A percentile compares a stretch with the other conserved stretches of the same genome.
phyloP scores from a whole-genome alignment of 2,113 vertebrate species.

The Numenius arquata region DNA sequence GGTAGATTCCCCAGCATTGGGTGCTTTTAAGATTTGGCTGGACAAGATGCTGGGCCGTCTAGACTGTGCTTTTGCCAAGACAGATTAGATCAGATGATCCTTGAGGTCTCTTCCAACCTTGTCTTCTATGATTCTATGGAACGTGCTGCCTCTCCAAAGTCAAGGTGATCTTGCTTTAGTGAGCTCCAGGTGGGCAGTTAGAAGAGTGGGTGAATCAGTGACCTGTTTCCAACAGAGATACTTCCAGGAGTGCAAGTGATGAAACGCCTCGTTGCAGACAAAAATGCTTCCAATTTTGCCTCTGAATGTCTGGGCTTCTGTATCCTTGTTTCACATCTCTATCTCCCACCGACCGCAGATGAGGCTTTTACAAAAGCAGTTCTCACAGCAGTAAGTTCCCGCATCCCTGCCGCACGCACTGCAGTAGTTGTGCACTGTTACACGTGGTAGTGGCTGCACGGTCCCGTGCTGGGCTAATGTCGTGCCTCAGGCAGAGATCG shows the following conservation, averaged over 20 bases:
- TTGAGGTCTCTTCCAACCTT: neutral
- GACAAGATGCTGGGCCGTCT: neutral
- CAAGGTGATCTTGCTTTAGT: neutral
- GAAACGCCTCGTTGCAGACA: neutral
- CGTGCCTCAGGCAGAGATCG: neutral
- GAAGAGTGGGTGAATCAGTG: neutral
- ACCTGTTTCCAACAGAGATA: neutral
- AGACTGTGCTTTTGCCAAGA: neutral
- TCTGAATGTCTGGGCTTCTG: neutral
- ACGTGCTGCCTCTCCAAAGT: neutral
- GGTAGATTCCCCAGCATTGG: neutral
- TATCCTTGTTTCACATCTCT: neutral
- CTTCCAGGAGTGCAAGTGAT: neutral
- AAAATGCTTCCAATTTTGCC: neutral
- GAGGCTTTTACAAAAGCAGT: neutral
- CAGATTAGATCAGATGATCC: neutral
- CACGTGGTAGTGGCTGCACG: accelerated
- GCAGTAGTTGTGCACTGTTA: neutral
- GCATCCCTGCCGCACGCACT: accelerated
- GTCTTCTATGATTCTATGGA: neutral
- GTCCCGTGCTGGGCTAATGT: accelerated
- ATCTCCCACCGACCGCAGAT: accelerated
- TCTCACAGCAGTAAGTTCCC: neutral
- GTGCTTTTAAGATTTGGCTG: neutral
- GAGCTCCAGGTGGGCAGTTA: neutral